Conservation (phyloP, 2,888 invertebrate species). For the Elmis aenea region DNA sequence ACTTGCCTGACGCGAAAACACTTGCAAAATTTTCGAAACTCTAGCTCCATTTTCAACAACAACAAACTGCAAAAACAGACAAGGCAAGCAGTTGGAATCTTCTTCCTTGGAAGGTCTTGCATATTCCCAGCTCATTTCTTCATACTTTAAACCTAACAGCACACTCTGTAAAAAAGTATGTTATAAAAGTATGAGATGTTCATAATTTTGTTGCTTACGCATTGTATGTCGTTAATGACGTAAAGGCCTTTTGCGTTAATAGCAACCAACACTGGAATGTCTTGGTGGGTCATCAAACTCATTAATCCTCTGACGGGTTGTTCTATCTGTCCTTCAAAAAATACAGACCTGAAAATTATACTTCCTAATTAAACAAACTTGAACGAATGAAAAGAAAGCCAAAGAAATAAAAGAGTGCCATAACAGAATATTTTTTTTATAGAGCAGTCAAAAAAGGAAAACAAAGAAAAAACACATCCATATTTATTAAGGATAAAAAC, state of each 20-base stretch:
- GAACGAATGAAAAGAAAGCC: too few species aligned
- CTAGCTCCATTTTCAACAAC: slow-evolving; percentile 71
- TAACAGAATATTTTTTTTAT: too few species aligned
- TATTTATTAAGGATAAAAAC: too few species aligned
- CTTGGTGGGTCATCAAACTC: slow-evolving; percentile 79
- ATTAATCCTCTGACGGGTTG: slow-evolving; percentile 83
- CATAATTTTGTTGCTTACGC: slow-evolving; percentile 56
- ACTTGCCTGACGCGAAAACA: slow-evolving; percentile 68
- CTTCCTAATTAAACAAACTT: too few species aligned
- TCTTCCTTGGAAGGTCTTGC: slow-evolving; percentile 81
- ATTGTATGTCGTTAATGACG: slow-evolving; percentile 78
- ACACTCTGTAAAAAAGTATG: slow-evolving; percentile 62
- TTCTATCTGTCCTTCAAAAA: slow-evolving; percentile 93
- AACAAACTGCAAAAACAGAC: slow-evolving; percentile 87
- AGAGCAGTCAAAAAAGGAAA: neutral
- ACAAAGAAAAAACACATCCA: too few species aligned
- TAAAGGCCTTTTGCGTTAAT: slow-evolving; percentile 81
- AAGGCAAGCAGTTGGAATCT: slow-evolving; percentile 82
- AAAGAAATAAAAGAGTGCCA: too few species aligned
- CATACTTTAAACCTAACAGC: slow-evolving; percentile 77
- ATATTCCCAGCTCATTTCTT: slow-evolving; percentile 90
- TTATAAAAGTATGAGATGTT: too few species aligned
- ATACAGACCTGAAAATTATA: slow-evolving; percentile 65
- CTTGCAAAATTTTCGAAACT: slow-evolving; percentile 75
- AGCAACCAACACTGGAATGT: slow-evolving; percentile 83